Evolutionary conservation across 1,140 invertebrate genomes (phyloP).

Genomic region (Drosophila suzukii): DNA sequence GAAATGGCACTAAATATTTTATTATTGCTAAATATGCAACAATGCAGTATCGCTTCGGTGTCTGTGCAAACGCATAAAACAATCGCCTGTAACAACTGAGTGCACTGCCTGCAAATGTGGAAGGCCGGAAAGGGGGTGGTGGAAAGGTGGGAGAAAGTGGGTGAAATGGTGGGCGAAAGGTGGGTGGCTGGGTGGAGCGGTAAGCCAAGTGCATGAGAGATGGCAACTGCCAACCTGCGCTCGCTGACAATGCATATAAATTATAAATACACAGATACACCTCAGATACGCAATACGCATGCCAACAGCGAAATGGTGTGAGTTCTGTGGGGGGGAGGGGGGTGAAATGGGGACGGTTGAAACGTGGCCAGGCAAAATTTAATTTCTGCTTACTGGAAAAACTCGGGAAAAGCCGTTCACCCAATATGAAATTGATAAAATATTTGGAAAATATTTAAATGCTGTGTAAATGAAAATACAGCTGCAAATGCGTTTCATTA

Average conservation of each 20-base stretch:
- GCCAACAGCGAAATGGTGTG: conserved; percentile 25
- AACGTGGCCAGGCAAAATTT: conserved; percentile 41
- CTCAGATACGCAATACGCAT: conserved; percentile 68
- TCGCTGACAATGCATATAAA: conserved; percentile 78
- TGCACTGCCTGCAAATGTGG: conserved; percentile 55
- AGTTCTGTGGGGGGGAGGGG: background rate
- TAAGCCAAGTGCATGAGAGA: conserved; percentile 33
- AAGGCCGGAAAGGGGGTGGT: background rate
- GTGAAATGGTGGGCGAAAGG: background rate
- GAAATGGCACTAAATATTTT: conserved; percentile 81
- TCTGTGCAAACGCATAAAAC: conserved; percentile 69
- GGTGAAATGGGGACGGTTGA: background rate
- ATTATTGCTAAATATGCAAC: conserved; percentile 83
- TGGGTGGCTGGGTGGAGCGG: background rate
- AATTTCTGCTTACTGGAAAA: conserved; percentile 24
- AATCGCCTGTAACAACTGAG: conserved; percentile 72
- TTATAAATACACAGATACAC: conserved; percentile 75
- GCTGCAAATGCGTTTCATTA: background rate
- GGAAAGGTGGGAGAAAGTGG: background rate
- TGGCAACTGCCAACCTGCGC: conserved; percentile 58
- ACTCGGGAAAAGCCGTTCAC: background rate
- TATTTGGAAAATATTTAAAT: background rate
- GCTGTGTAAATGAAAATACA: background rate
- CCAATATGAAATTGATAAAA: background rate
- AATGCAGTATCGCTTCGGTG: conserved; percentile 54